These are phyloP conservation scores for Bubo bubo DNA, from an alignment of 2,113 vertebrate genomes.

Conservation along the genomic window DNA sequence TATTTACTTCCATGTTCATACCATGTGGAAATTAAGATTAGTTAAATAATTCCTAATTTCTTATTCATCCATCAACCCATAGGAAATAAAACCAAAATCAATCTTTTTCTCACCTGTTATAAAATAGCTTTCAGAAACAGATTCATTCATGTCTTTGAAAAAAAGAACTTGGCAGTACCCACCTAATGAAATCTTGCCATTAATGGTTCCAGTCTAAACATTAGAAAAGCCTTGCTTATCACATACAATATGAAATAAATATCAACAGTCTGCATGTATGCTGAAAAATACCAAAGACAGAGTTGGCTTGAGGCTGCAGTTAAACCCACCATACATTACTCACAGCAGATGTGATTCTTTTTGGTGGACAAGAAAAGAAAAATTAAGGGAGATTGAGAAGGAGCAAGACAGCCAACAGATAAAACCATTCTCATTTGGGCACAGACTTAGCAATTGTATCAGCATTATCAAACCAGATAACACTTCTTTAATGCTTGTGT, in stretches of 20 bases:
- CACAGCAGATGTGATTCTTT: not conserved
- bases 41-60: not conserved
- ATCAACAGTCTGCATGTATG: not conserved
- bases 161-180: not conserved
- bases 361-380: not conserved
- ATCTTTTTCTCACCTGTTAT: not conserved
- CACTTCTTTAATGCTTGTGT: not conserved
- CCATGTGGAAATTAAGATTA: not conserved
- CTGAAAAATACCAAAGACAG: not conserved
- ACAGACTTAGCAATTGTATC: not conserved
- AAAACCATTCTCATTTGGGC: not conserved
- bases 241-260: not conserved
- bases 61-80: not conserved
- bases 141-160: not conserved
- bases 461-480: not conserved
- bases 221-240: not conserved
- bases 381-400: not conserved
- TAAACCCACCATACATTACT: not conserved
- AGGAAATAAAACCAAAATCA: not conserved
- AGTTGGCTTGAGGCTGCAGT: not conserved
- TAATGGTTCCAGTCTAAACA: not conserved
- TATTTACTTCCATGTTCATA: not conserved
- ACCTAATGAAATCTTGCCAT: not conserved
- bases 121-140: not conserved
- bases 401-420: not conserved